Base-by-base conservation (phyloP, 2,888 invertebrate species). In the Meiosimyza platycephala region DNA sequence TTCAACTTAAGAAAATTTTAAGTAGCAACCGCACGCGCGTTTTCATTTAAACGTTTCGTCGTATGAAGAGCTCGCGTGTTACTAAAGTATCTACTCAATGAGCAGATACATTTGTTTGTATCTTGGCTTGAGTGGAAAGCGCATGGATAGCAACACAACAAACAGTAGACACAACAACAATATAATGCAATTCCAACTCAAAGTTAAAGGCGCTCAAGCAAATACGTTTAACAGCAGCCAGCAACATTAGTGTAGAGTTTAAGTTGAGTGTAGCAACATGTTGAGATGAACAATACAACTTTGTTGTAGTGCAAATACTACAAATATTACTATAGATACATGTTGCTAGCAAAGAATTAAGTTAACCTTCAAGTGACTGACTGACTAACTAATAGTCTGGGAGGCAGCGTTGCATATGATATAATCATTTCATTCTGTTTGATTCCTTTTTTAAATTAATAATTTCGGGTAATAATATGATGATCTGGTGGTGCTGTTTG, bases 1-100 rank as follows among this genome's bases (percentile, higher is more conserved):
- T 52, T 22, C 4, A n/a, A 54, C 6, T 52, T 59, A 59, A 6
- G 51, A 71, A 74, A 66, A 65, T 51, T 66, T 71, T 40, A 69
- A 74, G 72, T 74, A 74, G 75, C 75, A 74, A 71, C 70, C 74
- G 74, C 79, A 79, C 73, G 70, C 72, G 73, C 64, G 67, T 67
- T 77, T 77, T 77, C 40, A 40, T 40, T 67, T 71, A 76, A 76
- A 80, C 80, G 79, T 81, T 82, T 80, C 80, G 77, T 80, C 80
- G 77, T 77, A 75, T 78, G 80, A 78, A 83, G 81, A 81, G 83
- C 80, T 84, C 84, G 85, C 84, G 84, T 84, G 81, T 83, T 84
- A 84, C 85, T 85, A 82, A 85, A 80, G 80, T 80, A 76, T 76
- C 74, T 79, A 78, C 77, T 78, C 82, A 78, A 72, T 76, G 78